Evolutionary conservation across 2,888 invertebrate species (phyloP).

Genomic region (Rotaria magnacalcarata): DNA sequence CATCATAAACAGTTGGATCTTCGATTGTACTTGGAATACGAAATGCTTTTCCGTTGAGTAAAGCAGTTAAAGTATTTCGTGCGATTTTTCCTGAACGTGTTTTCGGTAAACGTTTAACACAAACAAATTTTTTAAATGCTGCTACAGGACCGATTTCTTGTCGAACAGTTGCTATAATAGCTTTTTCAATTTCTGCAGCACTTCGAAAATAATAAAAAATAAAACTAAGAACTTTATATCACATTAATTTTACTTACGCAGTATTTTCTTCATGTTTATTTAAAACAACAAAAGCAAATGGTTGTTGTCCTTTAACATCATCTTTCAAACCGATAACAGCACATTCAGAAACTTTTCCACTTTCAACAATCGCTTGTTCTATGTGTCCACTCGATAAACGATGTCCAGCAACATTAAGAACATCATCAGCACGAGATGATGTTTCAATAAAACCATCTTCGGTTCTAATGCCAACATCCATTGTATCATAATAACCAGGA

Average conservation of each 20-base stretch:
- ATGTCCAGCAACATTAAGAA: constrained; percentile 90
- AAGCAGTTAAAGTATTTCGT: constrained; percentile 76
- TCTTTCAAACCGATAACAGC: constrained; percentile 86
- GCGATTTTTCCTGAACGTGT: constrained; percentile 80
- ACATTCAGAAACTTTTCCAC: constrained; percentile 77
- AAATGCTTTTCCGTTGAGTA: constrained; percentile 75
- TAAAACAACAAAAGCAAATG: constrained; percentile 65
- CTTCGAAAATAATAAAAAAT: background rate
- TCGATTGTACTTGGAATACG: constrained; percentile 79
- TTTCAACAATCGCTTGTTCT: constrained; percentile 76
- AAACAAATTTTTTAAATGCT: constrained; percentile 73
- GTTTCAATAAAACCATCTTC: constrained; percentile 79
- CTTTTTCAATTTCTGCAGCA: constrained; percentile 62
- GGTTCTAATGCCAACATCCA: constrained; percentile 84
- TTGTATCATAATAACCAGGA: constrained; percentile 83
- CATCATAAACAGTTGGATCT: constrained; percentile 74
- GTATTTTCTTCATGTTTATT: background rate
- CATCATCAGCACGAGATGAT: constrained; percentile 84
- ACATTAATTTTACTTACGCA: background rate
- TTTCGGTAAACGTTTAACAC: constrained; percentile 76
- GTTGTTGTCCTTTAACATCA: constrained; percentile 80
- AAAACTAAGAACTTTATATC: background rate
- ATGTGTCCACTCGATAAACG: constrained; percentile 79
- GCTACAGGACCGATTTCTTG: constrained; percentile 79
- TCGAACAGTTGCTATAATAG: constrained; percentile 66